phyloP scores from a whole-genome alignment of 2,797 vertebrate species.

The Rhincodon typus region DNA sequence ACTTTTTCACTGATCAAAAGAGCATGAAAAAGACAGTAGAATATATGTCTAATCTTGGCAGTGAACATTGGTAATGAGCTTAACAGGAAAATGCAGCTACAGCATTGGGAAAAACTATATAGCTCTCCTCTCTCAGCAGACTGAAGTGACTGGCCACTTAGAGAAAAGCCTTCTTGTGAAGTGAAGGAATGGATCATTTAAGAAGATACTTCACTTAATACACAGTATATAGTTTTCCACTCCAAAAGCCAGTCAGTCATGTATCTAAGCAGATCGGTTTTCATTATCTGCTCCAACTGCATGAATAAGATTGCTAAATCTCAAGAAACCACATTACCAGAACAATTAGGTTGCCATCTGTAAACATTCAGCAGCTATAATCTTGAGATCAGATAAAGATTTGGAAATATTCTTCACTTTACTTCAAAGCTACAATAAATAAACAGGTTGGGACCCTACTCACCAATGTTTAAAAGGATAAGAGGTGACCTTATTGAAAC shows the following conservation, averaged over 20 bases:
- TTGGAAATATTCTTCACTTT: background rate
- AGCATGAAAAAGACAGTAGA: constrained; percentile 23
- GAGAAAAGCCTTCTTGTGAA: constrained; percentile 8
- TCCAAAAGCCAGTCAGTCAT: background rate
- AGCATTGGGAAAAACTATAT: background rate
- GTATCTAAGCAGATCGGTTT: background rate
- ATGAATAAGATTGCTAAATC: background rate
- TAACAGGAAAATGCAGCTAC: background rate
- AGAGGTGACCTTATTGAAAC: too few relatives aligned
- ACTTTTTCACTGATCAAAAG: constrained; percentile 37
- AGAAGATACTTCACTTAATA: background rate
- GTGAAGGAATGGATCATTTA: background rate
- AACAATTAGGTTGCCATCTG: background rate
- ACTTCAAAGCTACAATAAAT: too few relatives aligned
- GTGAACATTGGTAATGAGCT: constrained; percentile 2
- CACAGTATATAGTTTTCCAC: background rate
- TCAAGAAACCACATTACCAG: background rate
- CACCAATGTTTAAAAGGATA: too few relatives aligned
- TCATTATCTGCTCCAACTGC: background rate
- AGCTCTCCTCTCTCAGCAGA: background rate
- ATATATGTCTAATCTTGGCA: constrained; percentile 31
- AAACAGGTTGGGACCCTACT: too few relatives aligned
- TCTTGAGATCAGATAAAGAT: background rate
- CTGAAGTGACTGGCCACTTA: background rate
- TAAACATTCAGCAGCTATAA: background rate